Base-by-base conservation (phyloP, 2,888 invertebrate genomes). In the Emmelina monodactyla region DNA sequence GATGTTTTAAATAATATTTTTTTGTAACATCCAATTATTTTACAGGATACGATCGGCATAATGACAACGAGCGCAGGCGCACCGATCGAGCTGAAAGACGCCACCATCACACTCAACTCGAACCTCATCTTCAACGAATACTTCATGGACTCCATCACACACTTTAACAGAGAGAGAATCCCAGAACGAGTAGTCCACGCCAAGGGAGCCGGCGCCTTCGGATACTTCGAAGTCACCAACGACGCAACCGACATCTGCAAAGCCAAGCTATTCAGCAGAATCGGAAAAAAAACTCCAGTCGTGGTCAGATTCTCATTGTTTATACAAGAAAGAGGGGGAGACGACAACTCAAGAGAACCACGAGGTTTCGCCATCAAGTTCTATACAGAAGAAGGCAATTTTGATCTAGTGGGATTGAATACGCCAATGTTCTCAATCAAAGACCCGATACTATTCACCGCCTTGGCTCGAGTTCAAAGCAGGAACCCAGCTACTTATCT, bases 131-230 rank as follows among this genome's bases (percentile, higher is more conserved):
- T 92, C 60, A 95, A 95, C 66, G 84, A 85, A 43, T 84, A 85
- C 32, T 86, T 85, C 42, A 51, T 90, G 33, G 89, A 91, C 49
- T 88, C 89, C 54, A 64, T 90, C 43, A 81, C 88, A 0, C 88
- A 92, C 58, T 92, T 94, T 51, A 85, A 86, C 53, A 79, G 92
- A 10, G 95, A 95, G 64, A 83, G 94, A 34, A 94, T 94, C 49
- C 94, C 94, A 0, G 94, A 94, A 58, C 83, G 94, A 43, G 92
- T 93, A 0, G 92, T 92, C 2, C 93, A 93, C 61, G 93, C 94
- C 2, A 94, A 94, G 68, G 94, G 93, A 44, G 91, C 88, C 31
- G 92, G 88, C 28, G 89, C 88, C 5, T 32, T 30, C 22, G 40
- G 37, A 13, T 34, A 34, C 32, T 31, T 39, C 14, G 30, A 37